Evolutionary conservation across 1,140 invertebrate species (phyloP).

Genomic region (Psix sp.): DNA sequence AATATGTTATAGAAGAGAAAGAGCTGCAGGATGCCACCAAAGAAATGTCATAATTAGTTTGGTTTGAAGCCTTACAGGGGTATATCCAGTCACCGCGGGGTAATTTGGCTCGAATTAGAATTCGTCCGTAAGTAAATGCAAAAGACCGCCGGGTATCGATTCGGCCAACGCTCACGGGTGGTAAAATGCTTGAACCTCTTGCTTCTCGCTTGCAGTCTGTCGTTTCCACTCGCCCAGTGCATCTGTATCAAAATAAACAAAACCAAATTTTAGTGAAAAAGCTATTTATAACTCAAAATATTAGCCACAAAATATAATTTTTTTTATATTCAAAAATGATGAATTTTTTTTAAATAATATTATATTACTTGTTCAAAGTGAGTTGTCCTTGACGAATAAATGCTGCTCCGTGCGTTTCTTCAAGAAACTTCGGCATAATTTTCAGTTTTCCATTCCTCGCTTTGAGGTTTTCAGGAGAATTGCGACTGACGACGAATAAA

Average conservation of each 20-base stretch:
- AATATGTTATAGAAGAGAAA: no score
- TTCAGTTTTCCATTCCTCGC: conserved; percentile 79
- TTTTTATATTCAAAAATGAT: no score
- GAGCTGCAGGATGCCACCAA: no score
- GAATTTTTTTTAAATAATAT: neutral
- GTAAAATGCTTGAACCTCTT: conserved; percentile 78
- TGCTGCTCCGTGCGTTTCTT: conserved; percentile 78
- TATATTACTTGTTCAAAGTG: conserved; percentile 73
- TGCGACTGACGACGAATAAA: conserved; percentile 84
- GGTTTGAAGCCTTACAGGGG: conserved; percentile 75
- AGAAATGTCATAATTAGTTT: no score
- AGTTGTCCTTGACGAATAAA: conserved; percentile 77
- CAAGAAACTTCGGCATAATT: conserved; percentile 80
- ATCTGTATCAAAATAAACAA: conserved; percentile 74
- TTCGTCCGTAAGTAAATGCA: conserved; percentile 79
- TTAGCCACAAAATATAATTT: no score
- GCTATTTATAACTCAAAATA: no score
- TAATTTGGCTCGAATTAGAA: conserved; percentile 82
- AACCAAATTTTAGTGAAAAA: conserved; percentile 8
- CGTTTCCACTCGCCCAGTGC: conserved; percentile 75
- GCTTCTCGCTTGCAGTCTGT: conserved; percentile 76
- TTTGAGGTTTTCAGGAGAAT: conserved; percentile 79
- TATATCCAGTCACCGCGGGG: conserved; percentile 83
- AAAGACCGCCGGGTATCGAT: conserved; percentile 80
- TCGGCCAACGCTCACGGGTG: conserved; percentile 83